These are phyloP conservation scores for Neuroscelio doddi DNA, from an alignment of 2,888 invertebrate genomes.

Conservation along the genomic window DNA sequence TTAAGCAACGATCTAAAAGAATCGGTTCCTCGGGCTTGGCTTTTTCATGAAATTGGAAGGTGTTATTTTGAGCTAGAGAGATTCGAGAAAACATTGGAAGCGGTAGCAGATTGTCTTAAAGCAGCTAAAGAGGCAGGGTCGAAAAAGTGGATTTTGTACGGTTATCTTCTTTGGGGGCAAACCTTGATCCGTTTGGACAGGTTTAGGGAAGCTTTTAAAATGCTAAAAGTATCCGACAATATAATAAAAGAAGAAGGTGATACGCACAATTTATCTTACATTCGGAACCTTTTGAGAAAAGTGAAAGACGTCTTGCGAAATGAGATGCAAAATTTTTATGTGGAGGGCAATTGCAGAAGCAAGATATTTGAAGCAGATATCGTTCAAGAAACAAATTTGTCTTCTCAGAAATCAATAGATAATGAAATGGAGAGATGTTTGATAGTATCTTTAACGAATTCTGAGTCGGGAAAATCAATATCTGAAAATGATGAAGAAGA, in stretches of 20 bases:
- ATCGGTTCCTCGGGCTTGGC: slow-evolving; percentile 51
- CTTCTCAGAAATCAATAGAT: too few species aligned
- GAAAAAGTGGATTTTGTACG: slow-evolving; percentile 60
- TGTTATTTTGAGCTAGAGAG: slow-evolving; percentile 60
- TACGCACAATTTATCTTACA: slow-evolving; percentile 50
- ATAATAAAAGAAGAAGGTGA: slow-evolving; percentile 51
- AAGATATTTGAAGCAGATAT: too few species aligned
- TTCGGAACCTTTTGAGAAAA: slow-evolving; percentile 55
- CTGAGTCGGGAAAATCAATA: too few species aligned
- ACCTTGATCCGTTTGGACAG: slow-evolving; percentile 55
- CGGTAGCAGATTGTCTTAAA: slow-evolving; percentile 50
- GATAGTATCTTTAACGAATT: too few species aligned
- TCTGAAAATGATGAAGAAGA: too few species aligned
- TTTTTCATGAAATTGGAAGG: slow-evolving; percentile 57
- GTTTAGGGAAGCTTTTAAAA: slow-evolving; percentile 54
- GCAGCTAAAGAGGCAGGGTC: slow-evolving; percentile 51
- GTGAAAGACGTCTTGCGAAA: slow-evolving; percentile 34
- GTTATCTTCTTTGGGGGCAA: slow-evolving; percentile 58
- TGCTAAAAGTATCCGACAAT: slow-evolving; percentile 46
- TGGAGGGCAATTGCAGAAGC: too few species aligned
- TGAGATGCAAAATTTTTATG: too few species aligned
- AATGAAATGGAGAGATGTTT: too few species aligned
- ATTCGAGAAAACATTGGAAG: slow-evolving; percentile 47
- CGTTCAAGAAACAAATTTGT: too few species aligned
- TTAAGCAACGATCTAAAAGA: slow-evolving; percentile 45